Conservation (phyloP, 1,140 invertebrate genomes). For the Conopomorpha cramerella region DNA sequence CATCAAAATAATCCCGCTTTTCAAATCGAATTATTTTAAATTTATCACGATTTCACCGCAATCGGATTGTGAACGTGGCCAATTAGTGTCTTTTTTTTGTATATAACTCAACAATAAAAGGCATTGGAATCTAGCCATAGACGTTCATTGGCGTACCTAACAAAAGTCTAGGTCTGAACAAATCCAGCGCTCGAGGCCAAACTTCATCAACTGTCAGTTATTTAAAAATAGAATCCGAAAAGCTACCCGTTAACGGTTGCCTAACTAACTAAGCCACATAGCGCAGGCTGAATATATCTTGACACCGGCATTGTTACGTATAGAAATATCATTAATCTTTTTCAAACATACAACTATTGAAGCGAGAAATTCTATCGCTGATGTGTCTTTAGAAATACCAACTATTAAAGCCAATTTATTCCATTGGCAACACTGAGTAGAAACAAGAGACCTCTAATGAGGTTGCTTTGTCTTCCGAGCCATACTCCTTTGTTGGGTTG, state of each 20-base stretch:
- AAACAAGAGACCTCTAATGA: conserved; percentile 3
- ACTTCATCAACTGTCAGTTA: no score
- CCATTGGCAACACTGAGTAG: conserved; percentile 10
- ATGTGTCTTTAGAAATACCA: conserved; percentile 8
- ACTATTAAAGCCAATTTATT: no score
- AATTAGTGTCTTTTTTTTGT: no score
- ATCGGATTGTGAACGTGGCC: no score
- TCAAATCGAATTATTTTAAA: no score
- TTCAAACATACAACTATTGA: conserved; percentile 17
- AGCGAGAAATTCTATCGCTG: conserved; percentile 16
- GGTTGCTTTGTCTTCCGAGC: conserved; percentile 11
- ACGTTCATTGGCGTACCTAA: no score
- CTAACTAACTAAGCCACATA: conserved; percentile 44
- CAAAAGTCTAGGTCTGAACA: no score
- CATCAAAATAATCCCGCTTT: no score
- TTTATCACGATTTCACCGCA: no score
- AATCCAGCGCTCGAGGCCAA: no score
- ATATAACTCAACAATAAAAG: no score
- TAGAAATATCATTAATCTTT: conserved; percentile 41
- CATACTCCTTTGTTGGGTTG: not conserved
- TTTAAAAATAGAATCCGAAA: conserved; percentile 11
- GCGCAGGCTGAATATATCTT: conserved; percentile 49
- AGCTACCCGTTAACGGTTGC: conserved; percentile 17
- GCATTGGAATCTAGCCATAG: no score
- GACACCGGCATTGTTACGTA: conserved; percentile 30